Percentiles rank a stretch among this genome's conserved stretches.
phyloP scores from a whole-genome alignment of 2,888 invertebrate genomes.

The Hyposoter didymator region DNA sequence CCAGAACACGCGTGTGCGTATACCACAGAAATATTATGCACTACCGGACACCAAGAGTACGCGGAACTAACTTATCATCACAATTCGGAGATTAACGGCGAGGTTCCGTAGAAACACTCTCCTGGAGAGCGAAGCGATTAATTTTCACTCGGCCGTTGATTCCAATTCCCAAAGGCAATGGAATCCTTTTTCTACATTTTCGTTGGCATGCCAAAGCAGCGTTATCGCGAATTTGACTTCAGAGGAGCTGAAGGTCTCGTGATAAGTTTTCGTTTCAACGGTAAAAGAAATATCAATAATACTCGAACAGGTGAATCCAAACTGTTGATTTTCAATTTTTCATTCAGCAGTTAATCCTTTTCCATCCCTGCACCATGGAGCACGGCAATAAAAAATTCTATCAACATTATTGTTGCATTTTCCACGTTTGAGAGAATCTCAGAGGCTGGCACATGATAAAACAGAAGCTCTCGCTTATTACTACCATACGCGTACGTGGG shows the following conservation, averaged over 20 bases:
- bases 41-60: conserved; percentile 38
- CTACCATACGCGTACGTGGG: neutral
- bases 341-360: neutral
- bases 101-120: neutral
- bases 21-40: conserved; percentile 45
- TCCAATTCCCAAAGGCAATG: neutral
- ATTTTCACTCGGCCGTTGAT: conserved; percentile 20
- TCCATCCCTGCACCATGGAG: neutral
- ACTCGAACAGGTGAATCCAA: neutral
- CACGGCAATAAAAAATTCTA: neutral
- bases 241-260: neutral
- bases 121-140: conserved; percentile 3
- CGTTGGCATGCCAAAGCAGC: neutral
- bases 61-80: conserved; percentile 53
- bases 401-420: neutral
- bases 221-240: neutral
- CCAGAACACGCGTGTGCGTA: conserved; percentile 34
- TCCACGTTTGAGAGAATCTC: neutral
- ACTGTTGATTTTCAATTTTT: neutral
- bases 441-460: neutral
- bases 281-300: neutral
- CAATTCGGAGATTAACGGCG: conserved; percentile 43
- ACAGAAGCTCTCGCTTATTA: neutral
- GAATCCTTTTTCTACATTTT: neutral
- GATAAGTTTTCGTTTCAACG: neutral